phyloP scores from a whole-genome alignment of 2,888 invertebrate genomes.

The Hyppa rectilinea region DNA sequence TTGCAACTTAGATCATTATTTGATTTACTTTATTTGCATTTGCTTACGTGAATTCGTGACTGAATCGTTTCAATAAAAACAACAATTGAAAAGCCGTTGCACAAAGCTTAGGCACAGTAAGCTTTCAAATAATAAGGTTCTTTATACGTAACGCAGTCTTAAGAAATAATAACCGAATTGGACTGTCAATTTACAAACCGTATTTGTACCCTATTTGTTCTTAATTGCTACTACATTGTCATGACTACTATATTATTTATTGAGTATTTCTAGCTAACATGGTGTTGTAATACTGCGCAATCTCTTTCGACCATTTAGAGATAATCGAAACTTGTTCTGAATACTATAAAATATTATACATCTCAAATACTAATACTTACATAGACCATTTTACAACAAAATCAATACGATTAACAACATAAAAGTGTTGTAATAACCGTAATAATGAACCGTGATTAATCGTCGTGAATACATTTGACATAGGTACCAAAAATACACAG shows the following conservation, averaged over 20 bases:
- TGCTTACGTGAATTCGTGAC: constrained; percentile 17
- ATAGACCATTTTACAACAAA: constrained; percentile 2
- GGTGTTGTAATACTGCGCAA: constrained; percentile 68
- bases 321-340: constrained; percentile 70
- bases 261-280: constrained; percentile 72
- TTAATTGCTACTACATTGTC: constrained; percentile 72
- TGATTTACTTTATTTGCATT: constrained; percentile 14
- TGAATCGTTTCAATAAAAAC: background rate
- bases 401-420: constrained; percentile 19
- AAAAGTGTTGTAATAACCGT: constrained; percentile 4
- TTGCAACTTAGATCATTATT: constrained; percentile 6
- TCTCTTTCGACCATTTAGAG: constrained; percentile 68
- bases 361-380: constrained; percentile 36
- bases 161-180: constrained; percentile 51
- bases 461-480: constrained; percentile 21
- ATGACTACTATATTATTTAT: constrained; percentile 70
- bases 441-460: constrained; percentile 9
- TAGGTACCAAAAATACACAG: constrained; percentile 1
- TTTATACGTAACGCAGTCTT: constrained; percentile 23
- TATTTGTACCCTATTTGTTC: constrained; percentile 61
- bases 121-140: constrained; percentile 29
- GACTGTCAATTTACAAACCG: constrained; percentile 50
- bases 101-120: constrained; percentile 5
- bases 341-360: constrained; percentile 50
- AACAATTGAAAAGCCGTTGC: constrained; percentile 8